Percentiles rank a stretch among this genome's conserved stretches.
These are phyloP conservation scores for Threskiornis aethiopicus DNA, from an alignment of 2,797 vertebrate species.

Conservation along the genomic window DNA sequence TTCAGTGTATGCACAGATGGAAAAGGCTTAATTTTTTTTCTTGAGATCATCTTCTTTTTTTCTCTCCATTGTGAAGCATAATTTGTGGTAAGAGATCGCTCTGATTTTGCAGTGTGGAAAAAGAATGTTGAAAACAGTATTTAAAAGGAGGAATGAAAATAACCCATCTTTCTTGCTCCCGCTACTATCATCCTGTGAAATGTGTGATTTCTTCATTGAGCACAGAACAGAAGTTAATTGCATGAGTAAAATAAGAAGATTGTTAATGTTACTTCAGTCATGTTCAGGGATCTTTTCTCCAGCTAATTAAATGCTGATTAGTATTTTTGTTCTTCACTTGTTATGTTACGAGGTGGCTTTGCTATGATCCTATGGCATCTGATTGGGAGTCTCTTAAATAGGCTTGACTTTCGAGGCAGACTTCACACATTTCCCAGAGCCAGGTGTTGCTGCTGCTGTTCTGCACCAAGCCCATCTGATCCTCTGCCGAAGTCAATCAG, in stretches of 20 bases:
- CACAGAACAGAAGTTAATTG: not conserved
- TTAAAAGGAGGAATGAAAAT: not conserved
- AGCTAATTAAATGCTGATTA: not conserved
- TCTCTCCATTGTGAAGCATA: not conserved
- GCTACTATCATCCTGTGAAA: not conserved
- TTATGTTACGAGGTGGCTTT: not conserved
- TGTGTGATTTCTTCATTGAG: not conserved
- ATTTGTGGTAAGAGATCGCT: not conserved
- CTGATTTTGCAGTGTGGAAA: not conserved
- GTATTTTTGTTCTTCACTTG: not conserved
- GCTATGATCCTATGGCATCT: not conserved
- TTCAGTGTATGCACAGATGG: not conserved
- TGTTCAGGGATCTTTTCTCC: not conserved
- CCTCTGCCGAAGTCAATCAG: not conserved
- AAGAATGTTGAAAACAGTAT: not conserved
- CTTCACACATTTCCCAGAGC: not conserved
- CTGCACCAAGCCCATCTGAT: not conserved
- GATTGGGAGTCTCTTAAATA: not conserved
- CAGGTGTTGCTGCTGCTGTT: not conserved
- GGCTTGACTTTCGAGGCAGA: not conserved
- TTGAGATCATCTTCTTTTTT: not conserved
- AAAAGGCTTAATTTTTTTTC: not conserved
- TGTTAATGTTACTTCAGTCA: not conserved
- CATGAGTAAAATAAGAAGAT: not conserved
- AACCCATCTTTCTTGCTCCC: not conserved